Evolutionary conservation across 2,797 vertebrate genomes (phyloP), one percentile per base, ranked within the genome.

Genomic region (Lagocephalus sceleratus): DNA sequence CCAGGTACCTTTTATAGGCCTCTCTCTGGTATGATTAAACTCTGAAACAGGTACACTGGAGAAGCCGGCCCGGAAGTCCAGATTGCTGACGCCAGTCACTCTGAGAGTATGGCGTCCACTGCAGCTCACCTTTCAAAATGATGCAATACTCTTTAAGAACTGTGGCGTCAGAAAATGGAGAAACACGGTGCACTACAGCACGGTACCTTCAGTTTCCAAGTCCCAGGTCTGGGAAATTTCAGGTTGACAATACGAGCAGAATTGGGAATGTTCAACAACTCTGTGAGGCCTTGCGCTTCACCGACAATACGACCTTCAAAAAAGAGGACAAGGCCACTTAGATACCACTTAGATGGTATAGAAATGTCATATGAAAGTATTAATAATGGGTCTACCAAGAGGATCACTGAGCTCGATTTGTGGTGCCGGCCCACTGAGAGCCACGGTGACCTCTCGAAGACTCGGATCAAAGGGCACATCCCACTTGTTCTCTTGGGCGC

Each of bases 391-490:
- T 76, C 0, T 90, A 98, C 96, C 96, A 45, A 91, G 66, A 0
- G 96, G 94, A 72, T 98, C 96, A 2, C 20, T 82, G 61, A 98
- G 91, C 83, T 93, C 87, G 0, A 98, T 93, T 52, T 83, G 77
- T 0, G 96, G 96, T 0, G 90, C 89, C 0, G 94, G 94, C 19
- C 96, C 96, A 0, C 96, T 98, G 54, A 98, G 87, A 1, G 96
- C 94, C 71, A 98, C 90, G 0, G 95, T 98, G 83, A 98, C 93
- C 73, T 98, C 95, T 81, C 92, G 92, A 47, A 98, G 91, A 76
- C 94, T 98, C 50, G 94, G 87, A 81, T 98, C 96, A 25, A 98
- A 92, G 65, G 94, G 93, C 47, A 98, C 75, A 4, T 86, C 82
- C 96, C 96, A 98, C 0, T 63, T 87, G 69, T 92, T 91, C 56